Conservation (phyloP, 2,113 vertebrate genomes). For the Crotalus viridis region DNA sequence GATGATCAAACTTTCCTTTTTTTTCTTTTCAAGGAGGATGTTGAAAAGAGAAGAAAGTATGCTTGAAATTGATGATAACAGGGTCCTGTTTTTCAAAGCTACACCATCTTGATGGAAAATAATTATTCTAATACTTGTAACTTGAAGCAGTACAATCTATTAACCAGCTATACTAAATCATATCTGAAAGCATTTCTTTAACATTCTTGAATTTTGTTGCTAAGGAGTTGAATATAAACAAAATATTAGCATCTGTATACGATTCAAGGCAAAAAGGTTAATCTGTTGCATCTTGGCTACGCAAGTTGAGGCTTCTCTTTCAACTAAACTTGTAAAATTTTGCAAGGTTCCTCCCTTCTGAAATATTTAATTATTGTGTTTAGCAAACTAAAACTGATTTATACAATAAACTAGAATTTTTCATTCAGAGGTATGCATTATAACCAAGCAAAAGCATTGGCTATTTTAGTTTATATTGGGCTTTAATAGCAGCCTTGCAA, state of each 20-base stretch:
- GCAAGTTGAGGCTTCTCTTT: conserved; percentile 50
- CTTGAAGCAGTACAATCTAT: not conserved
- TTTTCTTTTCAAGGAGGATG: not conserved
- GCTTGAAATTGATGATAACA: not conserved
- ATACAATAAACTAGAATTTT: conserved; percentile 62
- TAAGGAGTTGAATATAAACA: conserved; percentile 24
- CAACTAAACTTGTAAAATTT: conserved; percentile 66
- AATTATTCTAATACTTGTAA: conserved; percentile 8
- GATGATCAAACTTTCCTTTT: not conserved
- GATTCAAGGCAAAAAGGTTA: conserved; percentile 52
- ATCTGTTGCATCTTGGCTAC: conserved; percentile 44
- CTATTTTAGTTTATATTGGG: conserved; percentile 42
- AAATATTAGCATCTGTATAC: conserved; percentile 1
- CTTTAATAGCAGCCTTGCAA: conserved; percentile 37
- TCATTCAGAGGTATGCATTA: conserved; percentile 64
- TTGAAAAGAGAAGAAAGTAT: not conserved
- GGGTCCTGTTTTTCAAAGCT: not conserved
- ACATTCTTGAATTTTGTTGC: not conserved
- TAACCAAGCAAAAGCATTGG: conserved; percentile 59
- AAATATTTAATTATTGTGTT: conserved; percentile 69
- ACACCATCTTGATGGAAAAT: conserved; percentile 9
- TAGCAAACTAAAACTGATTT: conserved; percentile 63
- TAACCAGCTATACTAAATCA: conserved; percentile 3
- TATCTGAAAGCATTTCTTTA: not conserved
- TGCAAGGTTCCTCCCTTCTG: conserved; percentile 66